These are phyloP conservation scores for Stichodactyla mertensii DNA, from an alignment of 64 coral and sea anemone species.

Conservation along the genomic window DNA sequence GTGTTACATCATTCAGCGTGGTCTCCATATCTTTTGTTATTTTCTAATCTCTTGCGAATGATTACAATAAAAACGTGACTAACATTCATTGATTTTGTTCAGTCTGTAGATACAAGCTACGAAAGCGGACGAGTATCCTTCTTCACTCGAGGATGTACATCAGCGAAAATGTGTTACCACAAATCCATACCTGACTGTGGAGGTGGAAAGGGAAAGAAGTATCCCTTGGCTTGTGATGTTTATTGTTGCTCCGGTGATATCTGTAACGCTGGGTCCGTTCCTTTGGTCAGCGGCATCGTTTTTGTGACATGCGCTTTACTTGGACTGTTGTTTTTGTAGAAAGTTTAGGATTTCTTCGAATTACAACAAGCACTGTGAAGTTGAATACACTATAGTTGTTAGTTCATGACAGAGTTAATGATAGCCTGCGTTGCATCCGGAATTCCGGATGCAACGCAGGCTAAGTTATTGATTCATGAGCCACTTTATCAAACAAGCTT, in stretches of 20 bases:
- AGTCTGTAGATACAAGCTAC: not conserved
- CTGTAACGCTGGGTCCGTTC: not conserved
- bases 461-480: no score
- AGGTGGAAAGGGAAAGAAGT: not conserved
- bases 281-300: conserved; percentile 2
- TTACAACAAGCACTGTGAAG: no score
- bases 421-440: no score
- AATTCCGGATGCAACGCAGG: no score
- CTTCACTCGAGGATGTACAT: not conserved
- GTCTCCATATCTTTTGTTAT: no score
- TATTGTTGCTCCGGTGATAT: conserved; percentile 2
- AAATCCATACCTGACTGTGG: not conserved
- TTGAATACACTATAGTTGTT: no score
- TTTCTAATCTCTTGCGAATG: no score
- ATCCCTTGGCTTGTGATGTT: not conserved
- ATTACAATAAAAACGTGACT: not conserved
- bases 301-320: not conserved
- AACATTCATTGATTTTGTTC: not conserved
- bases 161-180: not conserved
- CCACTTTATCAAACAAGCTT: no score
- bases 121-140: not conserved
- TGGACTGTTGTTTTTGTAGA: not conserved
- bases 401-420: no score
- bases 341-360: not conserved
- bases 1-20: no score